Conservation (phyloP, 1,140 invertebrate genomes). For the Eumaeus atala region DNA sequence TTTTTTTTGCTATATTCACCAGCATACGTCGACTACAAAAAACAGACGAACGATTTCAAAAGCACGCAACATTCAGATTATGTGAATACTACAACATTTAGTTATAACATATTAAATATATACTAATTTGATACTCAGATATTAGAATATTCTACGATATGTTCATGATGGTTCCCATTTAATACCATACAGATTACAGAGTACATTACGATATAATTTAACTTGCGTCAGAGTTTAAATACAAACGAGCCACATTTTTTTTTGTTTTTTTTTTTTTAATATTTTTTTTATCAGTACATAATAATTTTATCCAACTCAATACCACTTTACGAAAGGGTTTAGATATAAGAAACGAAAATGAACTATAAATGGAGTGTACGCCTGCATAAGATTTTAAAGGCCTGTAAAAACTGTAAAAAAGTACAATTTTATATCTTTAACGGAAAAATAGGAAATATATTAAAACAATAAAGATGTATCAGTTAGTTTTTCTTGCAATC, state of each 20-base stretch:
- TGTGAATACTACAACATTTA: slow-evolving; percentile 40
- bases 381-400: too few species aligned
- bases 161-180: slow-evolving; percentile 2
- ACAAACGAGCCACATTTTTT: neutral
- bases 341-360: too few species aligned
- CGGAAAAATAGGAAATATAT: too few species aligned
- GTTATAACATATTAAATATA: slow-evolving; percentile 38
- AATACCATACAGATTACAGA: neutral
- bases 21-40: slow-evolving; percentile 15
- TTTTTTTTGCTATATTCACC: neutral
- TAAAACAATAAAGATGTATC: too few species aligned
- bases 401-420: too few species aligned
- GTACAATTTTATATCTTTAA: too few species aligned
- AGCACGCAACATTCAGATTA: slow-evolving; percentile 36
- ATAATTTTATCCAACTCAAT: too few species aligned
- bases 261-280: too few species aligned
- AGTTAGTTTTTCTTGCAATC: too few species aligned
- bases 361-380: too few species aligned
- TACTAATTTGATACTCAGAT: slow-evolving; percentile 56
- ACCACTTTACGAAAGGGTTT: too few species aligned
- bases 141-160: slow-evolving; percentile 14
- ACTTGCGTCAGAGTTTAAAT: slow-evolving; percentile 27
- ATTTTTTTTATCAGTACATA: too few species aligned
- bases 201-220: slow-evolving; percentile 23
- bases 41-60: slow-evolving; percentile 7